Evolutionary conservation across 1,140 invertebrate genomes (phyloP).

Genomic region (Drosophila sp.): DNA sequence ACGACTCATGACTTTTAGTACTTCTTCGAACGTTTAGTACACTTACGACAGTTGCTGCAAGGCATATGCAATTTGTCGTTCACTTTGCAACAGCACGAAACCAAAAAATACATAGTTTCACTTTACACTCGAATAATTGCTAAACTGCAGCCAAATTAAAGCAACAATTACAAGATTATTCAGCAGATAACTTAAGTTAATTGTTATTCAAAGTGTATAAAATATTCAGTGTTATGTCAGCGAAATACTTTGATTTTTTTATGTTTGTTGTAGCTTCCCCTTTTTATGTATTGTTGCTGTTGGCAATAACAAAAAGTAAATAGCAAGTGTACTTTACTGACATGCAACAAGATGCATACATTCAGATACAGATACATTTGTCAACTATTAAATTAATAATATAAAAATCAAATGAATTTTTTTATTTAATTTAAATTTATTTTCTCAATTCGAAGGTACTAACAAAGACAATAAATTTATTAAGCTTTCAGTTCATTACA

Average conservation of each 20-base stretch:
- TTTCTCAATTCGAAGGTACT: too few species aligned
- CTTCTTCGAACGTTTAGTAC: conserved; percentile 41
- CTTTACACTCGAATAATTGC: too few species aligned
- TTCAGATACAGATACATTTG: not conserved
- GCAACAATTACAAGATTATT: not conserved
- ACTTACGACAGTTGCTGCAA: not conserved
- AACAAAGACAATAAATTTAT: not conserved
- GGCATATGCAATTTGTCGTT: conserved; percentile 3
- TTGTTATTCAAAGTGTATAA: conserved; percentile 16
- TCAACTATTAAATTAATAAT: not conserved
- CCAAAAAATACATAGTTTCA: too few species aligned
- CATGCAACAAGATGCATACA: conserved; percentile 7
- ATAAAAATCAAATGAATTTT: too few species aligned
- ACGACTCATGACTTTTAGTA: conserved; percentile 74
- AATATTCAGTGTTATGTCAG: not conserved
- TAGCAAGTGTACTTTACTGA: conserved; percentile 42
- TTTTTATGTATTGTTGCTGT: conserved; percentile 15
- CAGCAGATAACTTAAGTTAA: not conserved
- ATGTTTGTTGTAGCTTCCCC: conserved; percentile 37
- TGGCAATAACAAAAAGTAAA: conserved; percentile 42
- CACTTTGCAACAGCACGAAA: too few species aligned
- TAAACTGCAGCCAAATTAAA: too few species aligned
- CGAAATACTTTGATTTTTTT: conserved; percentile 10
- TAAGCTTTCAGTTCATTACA: not conserved
- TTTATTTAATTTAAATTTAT: too few species aligned